These are phyloP conservation scores for Auanema freiburgensis DNA, from an alignment of 2,888 invertebrate species.

Conservation along the genomic window DNA sequence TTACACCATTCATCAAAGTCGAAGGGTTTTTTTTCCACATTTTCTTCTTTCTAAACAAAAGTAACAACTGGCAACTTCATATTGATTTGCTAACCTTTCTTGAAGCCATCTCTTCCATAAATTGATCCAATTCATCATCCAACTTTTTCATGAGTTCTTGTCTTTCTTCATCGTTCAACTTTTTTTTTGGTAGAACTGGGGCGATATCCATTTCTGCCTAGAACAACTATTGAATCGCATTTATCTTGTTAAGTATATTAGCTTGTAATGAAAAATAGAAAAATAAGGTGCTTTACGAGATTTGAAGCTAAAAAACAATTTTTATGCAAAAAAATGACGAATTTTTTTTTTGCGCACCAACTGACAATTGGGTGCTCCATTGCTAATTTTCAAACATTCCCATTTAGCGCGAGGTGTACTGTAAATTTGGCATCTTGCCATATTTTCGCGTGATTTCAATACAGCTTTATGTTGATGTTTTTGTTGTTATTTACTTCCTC, in stretches of 20 bases:
- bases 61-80: neutral
- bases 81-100: conserved; percentile 30
- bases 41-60: conserved; percentile 21
- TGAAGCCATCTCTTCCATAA: conserved; percentile 59
- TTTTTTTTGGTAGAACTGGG: conserved; percentile 24
- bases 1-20: conserved; percentile 61
- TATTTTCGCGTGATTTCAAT: conserved; percentile 13
- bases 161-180: conserved; percentile 49
- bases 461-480: conserved; percentile 1
- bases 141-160: conserved; percentile 49
- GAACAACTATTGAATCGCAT: neutral
- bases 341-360: conserved; percentile 3
- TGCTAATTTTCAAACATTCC: conserved; percentile 1
- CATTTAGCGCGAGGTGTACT: neutral
- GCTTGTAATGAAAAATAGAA: conserved; percentile 7
- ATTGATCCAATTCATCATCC: conserved; percentile 57
- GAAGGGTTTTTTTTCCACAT: conserved; percentile 48
- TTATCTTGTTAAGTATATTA: neutral
- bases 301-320: neutral
- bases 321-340: neutral
- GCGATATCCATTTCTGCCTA: neutral
- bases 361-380: neutral
- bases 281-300: neutral
- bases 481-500: conserved; percentile 2
- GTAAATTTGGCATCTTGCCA: conserved; percentile 11